Evolutionary conservation across 2,888 invertebrate species (phyloP), one percentile per base, ranked within the genome.

Genomic region (Callyntrura sp.): DNA sequence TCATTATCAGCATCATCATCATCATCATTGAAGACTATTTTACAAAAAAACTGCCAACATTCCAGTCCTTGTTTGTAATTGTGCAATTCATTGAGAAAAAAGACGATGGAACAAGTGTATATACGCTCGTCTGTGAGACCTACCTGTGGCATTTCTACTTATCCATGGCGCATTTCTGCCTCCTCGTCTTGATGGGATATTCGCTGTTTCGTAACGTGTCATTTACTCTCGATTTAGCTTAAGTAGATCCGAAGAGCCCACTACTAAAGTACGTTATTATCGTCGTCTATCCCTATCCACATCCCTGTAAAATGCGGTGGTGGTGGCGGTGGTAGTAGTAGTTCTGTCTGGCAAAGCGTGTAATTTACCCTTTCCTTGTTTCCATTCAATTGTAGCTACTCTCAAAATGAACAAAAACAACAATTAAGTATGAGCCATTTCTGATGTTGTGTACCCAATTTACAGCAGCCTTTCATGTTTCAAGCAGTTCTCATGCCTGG

Each of bases 21-120:
- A 43, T 35, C 14, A 51, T 76, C 76, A 55, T 25, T 51, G 23
- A 51, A 76, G 45, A 76, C 43, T n/a, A 51, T 51, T 76, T 76
- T n/a, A 12, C 43, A 55, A 76, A 76, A 51, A 43, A 11, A 45
- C 65, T 81, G 57, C 81, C 45, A 45, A 45, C 9, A 65, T 65
- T 60, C 35, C 60, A 60, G 60, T 60, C n/a, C 82, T 73, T 73
- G 73, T 60, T 85, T 35, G 35, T 35, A 35, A 6, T 35, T 85
- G 70, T 57, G 73, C 73, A 85, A 85, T 85, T 76, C 85, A 85
- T 85, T 85, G 85, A 85, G 57, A 85, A 85, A 85, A 85, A 85
- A 9, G 11, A 28, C 11, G 20, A 62, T 17, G 23, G 9, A 12
- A 35, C 35, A 35, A 35, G n/a, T n/a, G n/a, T n/a, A n/a, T n/a